These are phyloP conservation scores for Hydractinia echinata DNA, from an alignment of 30 jellyfish, hydroid and myxozoan species.

Conservation along the genomic window DNA sequence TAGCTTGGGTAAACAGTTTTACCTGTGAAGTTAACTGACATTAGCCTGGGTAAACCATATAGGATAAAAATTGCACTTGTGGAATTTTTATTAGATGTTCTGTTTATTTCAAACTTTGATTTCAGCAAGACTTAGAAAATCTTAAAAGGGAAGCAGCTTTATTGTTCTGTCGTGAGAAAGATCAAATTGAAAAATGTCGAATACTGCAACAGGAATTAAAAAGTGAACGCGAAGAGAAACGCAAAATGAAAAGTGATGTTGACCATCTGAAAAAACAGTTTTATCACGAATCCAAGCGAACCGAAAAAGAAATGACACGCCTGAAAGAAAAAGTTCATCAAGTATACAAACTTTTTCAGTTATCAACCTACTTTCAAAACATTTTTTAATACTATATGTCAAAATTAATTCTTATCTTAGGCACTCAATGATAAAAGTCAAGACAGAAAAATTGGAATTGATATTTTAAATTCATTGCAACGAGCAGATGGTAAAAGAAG, in stretches of 20 bases:
- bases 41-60: too few relatives aligned
- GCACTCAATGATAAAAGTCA: conserved; percentile 65
- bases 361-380: not conserved
- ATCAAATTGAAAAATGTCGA: conserved; percentile 43
- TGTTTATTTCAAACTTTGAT: not conserved
- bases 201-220: conserved; percentile 65
- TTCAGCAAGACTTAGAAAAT: conserved; percentile 69
- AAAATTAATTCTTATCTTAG: conserved; percentile 9
- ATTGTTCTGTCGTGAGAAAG: conserved; percentile 63
- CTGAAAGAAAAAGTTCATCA: conserved; percentile 83
- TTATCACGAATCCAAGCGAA: conserved; percentile 82
- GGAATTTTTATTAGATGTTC: not conserved
- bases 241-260: conserved; percentile 82
- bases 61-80: not conserved
- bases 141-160: conserved; percentile 73
- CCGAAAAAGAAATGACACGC: conserved; percentile 74
- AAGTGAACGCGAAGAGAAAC: conserved; percentile 77
- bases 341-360: conserved; percentile 25
- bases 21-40: too few relatives aligned
- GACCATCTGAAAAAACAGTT: conserved; percentile 81
- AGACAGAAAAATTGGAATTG: conserved; percentile 67
- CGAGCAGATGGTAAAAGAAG: conserved; percentile 83
- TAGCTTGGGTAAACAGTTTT: too few relatives aligned
- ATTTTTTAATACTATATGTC: not conserved
- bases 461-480: conserved; percentile 52